Evolutionary conservation across 2,888 invertebrate genomes (phyloP), one percentile per base, ranked within the genome.

Genomic region (Osedax frankpressi): DNA sequence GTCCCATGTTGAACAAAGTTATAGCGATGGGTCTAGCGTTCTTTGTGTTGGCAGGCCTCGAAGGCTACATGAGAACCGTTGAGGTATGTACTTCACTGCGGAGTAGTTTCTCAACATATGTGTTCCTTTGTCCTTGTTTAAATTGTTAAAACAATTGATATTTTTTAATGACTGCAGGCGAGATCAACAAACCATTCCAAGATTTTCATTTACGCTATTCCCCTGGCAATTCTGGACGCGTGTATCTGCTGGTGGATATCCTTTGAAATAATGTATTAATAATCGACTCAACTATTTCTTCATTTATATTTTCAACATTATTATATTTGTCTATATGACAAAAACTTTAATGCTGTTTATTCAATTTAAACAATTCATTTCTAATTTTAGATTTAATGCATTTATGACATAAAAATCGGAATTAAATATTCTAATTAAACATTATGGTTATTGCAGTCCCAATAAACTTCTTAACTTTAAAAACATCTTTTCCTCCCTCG

Each of bases 241-340:
- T 83, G 83, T 63, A 92, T 95, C 81, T 94, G 92, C 82, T 95
- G 93, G 92, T 94, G 94, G 93, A 93, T 93, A 83, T 83, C 83
- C 83, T 83, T 83, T 79, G 24, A 6, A n/a, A n/a, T n/a, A n/a
- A n/a, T n/a, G n/a, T n/a, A n/a, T n/a, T n/a, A n/a, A n/a, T n/a
- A n/a, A n/a, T n/a, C n/a, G n/a, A n/a, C n/a, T n/a, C n/a, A n/a
- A n/a, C n/a, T n/a, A n/a, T n/a, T n/a, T n/a, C n/a, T n/a, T n/a
- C n/a, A n/a, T n/a, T n/a, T n/a, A n/a, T n/a, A n/a, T n/a, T n/a
- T n/a, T n/a, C n/a, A n/a, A n/a, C n/a, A n/a, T n/a, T n/a, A n/a
- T n/a, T n/a, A n/a, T n/a, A n/a, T n/a, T n/a, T n/a, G n/a, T n/a
- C n/a, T n/a, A n/a, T n/a, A n/a, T n/a, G n/a, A n/a, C n/a, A n/a